Conservation (phyloP, 2,888 invertebrate species). For the Prosapia bicincta region DNA sequence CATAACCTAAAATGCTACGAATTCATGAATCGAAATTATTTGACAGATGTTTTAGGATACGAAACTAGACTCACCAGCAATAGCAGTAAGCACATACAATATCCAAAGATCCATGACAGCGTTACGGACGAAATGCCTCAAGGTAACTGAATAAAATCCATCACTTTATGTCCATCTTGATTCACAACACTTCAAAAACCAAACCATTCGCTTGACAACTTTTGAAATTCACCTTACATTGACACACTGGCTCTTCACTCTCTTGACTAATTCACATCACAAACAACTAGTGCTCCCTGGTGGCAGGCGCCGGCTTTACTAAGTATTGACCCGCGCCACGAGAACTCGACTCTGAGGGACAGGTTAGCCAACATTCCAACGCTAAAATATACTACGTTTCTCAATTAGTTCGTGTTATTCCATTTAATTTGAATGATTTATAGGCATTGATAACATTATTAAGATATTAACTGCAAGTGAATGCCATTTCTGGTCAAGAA, state of each 20-base stretch:
- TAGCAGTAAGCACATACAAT: neutral
- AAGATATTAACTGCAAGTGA: neutral
- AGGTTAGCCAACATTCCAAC: slow-evolving; percentile 2
- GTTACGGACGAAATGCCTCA: neutral
- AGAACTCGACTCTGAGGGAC: slow-evolving; percentile 2
- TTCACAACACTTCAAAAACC: neutral
- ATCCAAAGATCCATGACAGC: neutral
- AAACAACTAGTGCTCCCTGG: neutral
- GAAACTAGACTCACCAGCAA: neutral
- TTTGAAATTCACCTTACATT: neutral
- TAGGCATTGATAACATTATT: neutral
- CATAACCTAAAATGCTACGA: too few species aligned
- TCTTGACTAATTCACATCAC: slow-evolving; percentile 2
- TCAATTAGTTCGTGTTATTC: neutral
- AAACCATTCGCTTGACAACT: neutral
- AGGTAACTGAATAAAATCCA: neutral
- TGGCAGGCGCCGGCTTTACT: neutral
- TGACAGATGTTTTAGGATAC: neutral
- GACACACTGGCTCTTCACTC: neutral
- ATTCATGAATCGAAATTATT: too few species aligned
- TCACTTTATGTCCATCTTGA: neutral
- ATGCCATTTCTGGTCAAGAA: neutral
- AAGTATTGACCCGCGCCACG: slow-evolving; percentile 2
- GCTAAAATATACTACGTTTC: neutral
- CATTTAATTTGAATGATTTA: neutral